Base-by-base conservation (phyloP, 2,797 vertebrate genomes). In the Chromis chromis region DNA sequence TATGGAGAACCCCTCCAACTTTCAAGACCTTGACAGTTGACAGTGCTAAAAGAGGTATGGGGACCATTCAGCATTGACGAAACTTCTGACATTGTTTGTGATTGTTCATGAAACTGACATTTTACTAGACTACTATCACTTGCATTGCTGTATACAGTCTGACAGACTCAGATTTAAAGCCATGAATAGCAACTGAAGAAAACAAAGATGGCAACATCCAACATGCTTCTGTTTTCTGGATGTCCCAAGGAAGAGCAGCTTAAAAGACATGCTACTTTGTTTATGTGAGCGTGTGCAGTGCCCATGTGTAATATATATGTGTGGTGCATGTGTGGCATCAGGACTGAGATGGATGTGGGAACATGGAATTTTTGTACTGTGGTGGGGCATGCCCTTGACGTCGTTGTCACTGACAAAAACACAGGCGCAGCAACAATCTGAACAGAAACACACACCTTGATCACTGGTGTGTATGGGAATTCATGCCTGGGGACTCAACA, bases 1-100 rank as follows among this genome's bases (percentile, higher is more conserved):
- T 87, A 91, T 88, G 72, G 80, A 88, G 81, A 80, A 40, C 55
- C 49, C 74, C 48, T 36, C 60, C 44, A 67, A 90, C 85, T 89
- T 91, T 76, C 76, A 88, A 88, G 88, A 89, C 86, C 91, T 91
- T 86, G 88, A 86, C 84, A 82, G 82, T 60, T 79, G 73, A 76
- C 82, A 77, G n/a, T 40, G 46, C 48, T 65, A 70, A 80, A 75
- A 78, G 44, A 80, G 60, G 61, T 49, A 69, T 36, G 33, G 4
- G 44, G 64, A 73, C 78, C 60, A 55, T 63, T 67, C 58, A 69
- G 68, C 65, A 83, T 14, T 72, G 78, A 81, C 54, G 27, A 66
- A 83, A 83, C 73, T 79, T 83, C 79, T 74, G 60, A 85, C 48
- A 58, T 22, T 42, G 62, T 71, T 78, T 65, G 60, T 68, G 71